Evolutionary conservation across 2,113 vertebrate genomes (phyloP).

Genomic region (Lontra canadensis): DNA sequence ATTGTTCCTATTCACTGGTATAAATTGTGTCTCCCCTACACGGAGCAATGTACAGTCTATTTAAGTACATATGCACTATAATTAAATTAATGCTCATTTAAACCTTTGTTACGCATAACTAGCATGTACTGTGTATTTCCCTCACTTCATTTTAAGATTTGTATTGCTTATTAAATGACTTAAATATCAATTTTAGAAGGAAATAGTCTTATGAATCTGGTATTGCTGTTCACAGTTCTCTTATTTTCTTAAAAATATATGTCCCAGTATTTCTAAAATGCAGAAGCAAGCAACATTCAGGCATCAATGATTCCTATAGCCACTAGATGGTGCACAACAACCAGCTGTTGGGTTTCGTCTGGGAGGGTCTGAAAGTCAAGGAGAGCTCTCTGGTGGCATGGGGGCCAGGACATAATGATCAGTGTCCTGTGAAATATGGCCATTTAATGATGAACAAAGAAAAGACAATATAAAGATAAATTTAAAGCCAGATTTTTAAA

Average conservation of each 20-base stretch:
- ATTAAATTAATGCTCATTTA: background rate
- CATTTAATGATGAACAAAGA: slow-evolving; percentile 5
- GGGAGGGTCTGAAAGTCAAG: background rate
- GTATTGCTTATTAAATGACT: background rate
- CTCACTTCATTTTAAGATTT: background rate
- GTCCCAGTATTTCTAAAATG: background rate
- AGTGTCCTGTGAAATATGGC: background rate
- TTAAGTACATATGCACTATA: background rate
- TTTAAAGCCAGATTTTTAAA: background rate
- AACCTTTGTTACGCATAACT: background rate
- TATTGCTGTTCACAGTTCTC: background rate
- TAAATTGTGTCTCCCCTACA: background rate
- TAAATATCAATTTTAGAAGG: background rate
- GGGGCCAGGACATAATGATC: background rate
- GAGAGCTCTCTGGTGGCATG: background rate
- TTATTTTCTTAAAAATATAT: background rate
- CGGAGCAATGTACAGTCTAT: background rate
- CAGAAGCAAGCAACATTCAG: background rate
- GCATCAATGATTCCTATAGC: background rate
- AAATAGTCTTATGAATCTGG: background rate
- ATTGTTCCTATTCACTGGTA: background rate
- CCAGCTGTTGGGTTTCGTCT: slow-evolving; percentile 44
- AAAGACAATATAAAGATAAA: background rate
- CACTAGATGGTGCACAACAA: slow-evolving; percentile 86
- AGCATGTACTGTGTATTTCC: background rate